Evolutionary conservation across 2,888 invertebrate species (phyloP), one percentile per base, ranked within the genome.

Genomic region (Epirrhoe tristata): DNA sequence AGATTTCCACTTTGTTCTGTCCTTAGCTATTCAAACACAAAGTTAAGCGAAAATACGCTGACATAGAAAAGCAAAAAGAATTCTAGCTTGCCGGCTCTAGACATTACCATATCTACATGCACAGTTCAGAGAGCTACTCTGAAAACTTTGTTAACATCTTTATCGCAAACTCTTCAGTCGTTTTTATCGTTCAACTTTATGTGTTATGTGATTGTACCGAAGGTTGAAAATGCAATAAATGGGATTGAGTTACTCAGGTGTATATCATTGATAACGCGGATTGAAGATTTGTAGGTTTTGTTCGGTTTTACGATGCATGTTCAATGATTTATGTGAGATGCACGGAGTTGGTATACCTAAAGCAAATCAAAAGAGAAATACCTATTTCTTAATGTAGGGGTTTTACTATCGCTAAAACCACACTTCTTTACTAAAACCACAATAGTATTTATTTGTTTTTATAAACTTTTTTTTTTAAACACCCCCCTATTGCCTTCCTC

Each of bases 111-210:
- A 17, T 39, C 59, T 51, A 34, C 12, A 51, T 1, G 12, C 5
- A 46, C 43, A 36, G 59, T 65, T 59, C 51, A 58, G 58, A 32
- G 66, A 63, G 58, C 58, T 63, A 63, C 61, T 67, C 43, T 58
- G 63, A 56, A 63, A 67, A 59, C 52, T 67, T 67, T 58, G 66
- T 67, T 56, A 63, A 67, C 56, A 61, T 67, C 59, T 58, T 67
- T 63, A 67, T 63, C 62, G 39, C 62, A 50, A 24, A 39, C 34
- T 51, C 56, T 57, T 66, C 43, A 31, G 52, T 66, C 61, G 53
- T 53, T 61, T 65, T 67, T 58, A 63, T 58, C 50, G 58, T 58
- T 54, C 34, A 46, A 50, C 16, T 66, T 66, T 62, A 67, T 67
- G 62, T 55, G 62, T 43, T 43, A 43, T 43, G 8, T 12, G 39